phyloP scores from a whole-genome alignment of 2,113 vertebrate species.

The Gadus chalcogrammus region DNA sequence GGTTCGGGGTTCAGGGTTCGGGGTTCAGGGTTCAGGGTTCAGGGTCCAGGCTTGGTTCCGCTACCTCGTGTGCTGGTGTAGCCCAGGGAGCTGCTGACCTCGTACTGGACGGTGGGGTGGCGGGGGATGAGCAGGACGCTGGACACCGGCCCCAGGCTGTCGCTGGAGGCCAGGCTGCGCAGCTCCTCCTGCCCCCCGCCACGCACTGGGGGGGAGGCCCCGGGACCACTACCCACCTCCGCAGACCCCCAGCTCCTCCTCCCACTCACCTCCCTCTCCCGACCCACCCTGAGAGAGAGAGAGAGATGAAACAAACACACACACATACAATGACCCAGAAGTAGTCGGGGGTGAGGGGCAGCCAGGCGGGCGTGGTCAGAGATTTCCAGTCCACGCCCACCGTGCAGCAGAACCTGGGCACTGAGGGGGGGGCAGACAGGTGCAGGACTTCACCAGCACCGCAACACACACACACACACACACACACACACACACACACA shows the following conservation, averaged over 20 bases:
- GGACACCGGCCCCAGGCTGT: slow-evolving; percentile 89
- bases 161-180: slow-evolving; percentile 90
- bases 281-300: slow-evolving; percentile 65
- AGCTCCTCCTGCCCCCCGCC: slow-evolving; percentile 80
- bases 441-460: slow-evolving; percentile 89
- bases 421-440: slow-evolving; percentile 98
- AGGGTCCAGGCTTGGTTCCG: background rate
- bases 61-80: slow-evolving; percentile 94
- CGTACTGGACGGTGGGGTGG: slow-evolving; percentile 82
- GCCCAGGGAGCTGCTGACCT: slow-evolving; percentile 97
- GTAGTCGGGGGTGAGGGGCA: slow-evolving; percentile 62
- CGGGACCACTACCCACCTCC: slow-evolving; percentile 63
- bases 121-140: slow-evolving; percentile 92
- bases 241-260: slow-evolving; percentile 89
- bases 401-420: slow-evolving; percentile 99
- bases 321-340: too few relatives aligned
- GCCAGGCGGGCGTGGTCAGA: slow-evolving; percentile 95
- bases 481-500: slow-evolving; percentile 3
- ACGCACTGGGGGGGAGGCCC: slow-evolving; percentile 77
- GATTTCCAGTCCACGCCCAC: slow-evolving; percentile 99
- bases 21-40: too few relatives aligned
- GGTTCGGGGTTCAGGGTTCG: too few relatives aligned
- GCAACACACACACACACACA: slow-evolving; percentile 29
- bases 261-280: slow-evolving; percentile 78
- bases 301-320: too few relatives aligned